Percentiles rank a stretch among this genome's conserved stretches.
Evolutionary conservation across 1,140 invertebrate species (phyloP).

Genomic region (Pseudomyrmex pallidus): DNA sequence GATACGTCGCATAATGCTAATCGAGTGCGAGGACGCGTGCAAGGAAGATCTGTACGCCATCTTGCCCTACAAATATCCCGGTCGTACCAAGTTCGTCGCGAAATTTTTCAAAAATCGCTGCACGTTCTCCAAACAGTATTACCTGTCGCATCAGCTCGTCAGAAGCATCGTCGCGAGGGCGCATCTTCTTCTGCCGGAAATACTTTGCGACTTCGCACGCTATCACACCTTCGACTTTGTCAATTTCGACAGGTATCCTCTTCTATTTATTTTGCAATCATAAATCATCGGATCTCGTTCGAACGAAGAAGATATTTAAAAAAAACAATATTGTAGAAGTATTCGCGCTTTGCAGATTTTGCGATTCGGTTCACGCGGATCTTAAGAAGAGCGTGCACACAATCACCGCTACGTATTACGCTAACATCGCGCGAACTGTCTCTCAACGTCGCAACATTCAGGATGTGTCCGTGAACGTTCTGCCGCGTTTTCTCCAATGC

Average conservation of each 20-base stretch:
- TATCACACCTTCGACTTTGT: constrained; percentile 81
- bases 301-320: not conserved
- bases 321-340: not conserved
- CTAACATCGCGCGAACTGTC: constrained; percentile 79
- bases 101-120: constrained; percentile 86
- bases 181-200: constrained; percentile 84
- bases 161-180: constrained; percentile 87
- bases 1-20: constrained; percentile 84
- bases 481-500: constrained; percentile 76
- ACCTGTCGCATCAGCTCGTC: constrained; percentile 88
- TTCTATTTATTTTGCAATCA: too few relatives aligned
- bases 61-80: constrained; percentile 85
- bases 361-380: constrained; percentile 79
- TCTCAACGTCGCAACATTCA: constrained; percentile 76
- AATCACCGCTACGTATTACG: constrained; percentile 82
- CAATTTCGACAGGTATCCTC: constrained; percentile 71
- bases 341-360: constrained; percentile 73
- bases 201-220: constrained; percentile 85
- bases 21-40: constrained; percentile 74
- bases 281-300: not conserved
- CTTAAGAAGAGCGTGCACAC: constrained; percentile 80
- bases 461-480: constrained; percentile 71
- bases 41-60: constrained; percentile 66
- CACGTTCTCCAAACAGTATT: constrained; percentile 85
- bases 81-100: constrained; percentile 86